Evolutionary conservation across 2,888 invertebrate species (phyloP).

Genomic region (Cosmia pyralina): DNA sequence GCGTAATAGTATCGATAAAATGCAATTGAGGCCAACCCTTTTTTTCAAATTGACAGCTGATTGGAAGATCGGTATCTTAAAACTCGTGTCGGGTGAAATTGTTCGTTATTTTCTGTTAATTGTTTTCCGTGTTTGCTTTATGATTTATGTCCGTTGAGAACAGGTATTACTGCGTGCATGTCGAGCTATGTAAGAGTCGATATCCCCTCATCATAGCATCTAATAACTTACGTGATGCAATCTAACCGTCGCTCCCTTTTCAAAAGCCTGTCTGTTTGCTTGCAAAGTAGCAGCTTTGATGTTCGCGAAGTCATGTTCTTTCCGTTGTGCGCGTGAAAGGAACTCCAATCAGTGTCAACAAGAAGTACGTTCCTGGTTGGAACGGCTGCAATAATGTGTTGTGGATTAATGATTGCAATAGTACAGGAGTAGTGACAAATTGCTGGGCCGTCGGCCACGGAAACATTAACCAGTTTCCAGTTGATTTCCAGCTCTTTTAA

Average conservation of each 20-base stretch:
- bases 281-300: constrained; percentile 51
- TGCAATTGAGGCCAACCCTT: constrained; percentile 55
- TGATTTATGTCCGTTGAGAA: constrained; percentile 66
- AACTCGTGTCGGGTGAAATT: constrained; percentile 67
- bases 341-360: constrained; percentile 62
- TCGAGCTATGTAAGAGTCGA: constrained; percentile 59
- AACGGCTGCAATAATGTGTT: constrained; percentile 58
- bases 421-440: constrained; percentile 57
- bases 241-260: constrained; percentile 55
- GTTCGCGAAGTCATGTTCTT: constrained; percentile 51
- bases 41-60: constrained; percentile 73
- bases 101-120: constrained; percentile 73
- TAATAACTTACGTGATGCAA: constrained; percentile 59
- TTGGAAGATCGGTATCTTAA: constrained; percentile 76
- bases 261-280: constrained; percentile 44
- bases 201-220: constrained; percentile 60
- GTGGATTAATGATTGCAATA: constrained; percentile 60
- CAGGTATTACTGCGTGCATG: constrained; percentile 59
- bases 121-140: constrained; percentile 71
- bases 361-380: constrained; percentile 50
- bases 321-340: constrained; percentile 56
- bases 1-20: constrained; percentile 65
- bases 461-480: constrained; percentile 55
- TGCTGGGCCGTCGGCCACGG: constrained; percentile 52
- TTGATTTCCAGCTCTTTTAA: constrained; percentile 55